Conservation (phyloP, 2,113 vertebrate genomes). For the Rana temporaria region DNA sequence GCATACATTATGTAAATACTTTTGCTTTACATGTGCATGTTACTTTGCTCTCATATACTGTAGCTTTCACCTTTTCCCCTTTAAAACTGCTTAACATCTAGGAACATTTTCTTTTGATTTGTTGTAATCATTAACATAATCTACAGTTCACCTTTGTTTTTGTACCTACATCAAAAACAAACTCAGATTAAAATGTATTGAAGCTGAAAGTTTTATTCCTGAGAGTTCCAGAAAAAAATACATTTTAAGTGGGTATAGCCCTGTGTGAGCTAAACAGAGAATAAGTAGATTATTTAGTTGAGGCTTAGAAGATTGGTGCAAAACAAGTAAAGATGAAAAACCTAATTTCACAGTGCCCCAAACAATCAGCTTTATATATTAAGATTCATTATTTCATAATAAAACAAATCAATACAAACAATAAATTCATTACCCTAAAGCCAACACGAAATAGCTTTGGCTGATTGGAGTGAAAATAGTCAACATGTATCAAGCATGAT, state of each 20-base stretch:
- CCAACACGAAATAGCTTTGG: constrained; percentile 53
- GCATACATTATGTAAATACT: too few relatives aligned
- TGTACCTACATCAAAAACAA: not conserved
- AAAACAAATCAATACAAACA: constrained; percentile 55
- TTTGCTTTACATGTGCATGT: too few relatives aligned
- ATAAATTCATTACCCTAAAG: constrained; percentile 57
- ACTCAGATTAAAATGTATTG: not conserved
- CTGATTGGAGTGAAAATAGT: constrained; percentile 56
- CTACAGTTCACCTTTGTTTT: not conserved
- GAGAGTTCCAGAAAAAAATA: not conserved
- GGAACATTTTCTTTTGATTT: too few relatives aligned
- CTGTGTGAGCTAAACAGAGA: constrained; percentile 3
- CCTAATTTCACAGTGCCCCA: constrained; percentile 54
- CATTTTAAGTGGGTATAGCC: constrained; percentile 29
- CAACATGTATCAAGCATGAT: constrained; percentile 52
- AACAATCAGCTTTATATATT: constrained; percentile 53
- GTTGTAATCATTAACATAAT: too few relatives aligned
- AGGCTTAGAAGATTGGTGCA: constrained; percentile 34
- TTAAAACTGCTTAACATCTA: too few relatives aligned
- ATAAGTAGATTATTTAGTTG: constrained; percentile 51
- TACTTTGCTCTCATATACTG: too few relatives aligned
- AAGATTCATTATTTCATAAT: constrained; percentile 57
- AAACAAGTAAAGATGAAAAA: constrained; percentile 55
- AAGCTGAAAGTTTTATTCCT: not conserved
- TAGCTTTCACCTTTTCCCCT: too few relatives aligned